phyloP scores from a whole-genome alignment of 2,113 vertebrate genomes.

The Engraulis encrasicolus region DNA sequence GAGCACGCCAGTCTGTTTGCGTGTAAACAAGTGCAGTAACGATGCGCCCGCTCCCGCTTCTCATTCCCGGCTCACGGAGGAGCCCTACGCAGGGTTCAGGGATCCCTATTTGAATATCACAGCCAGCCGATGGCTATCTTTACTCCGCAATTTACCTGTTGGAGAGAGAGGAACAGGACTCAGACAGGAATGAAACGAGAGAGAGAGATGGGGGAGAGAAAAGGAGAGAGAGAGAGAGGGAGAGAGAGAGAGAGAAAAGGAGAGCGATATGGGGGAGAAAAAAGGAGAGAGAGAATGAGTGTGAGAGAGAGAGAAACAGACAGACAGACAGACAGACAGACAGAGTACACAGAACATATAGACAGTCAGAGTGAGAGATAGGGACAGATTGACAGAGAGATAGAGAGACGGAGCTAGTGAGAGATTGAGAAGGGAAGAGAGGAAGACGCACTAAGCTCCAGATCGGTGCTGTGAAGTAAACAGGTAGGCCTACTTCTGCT shows the following conservation, averaged over 20 bases:
- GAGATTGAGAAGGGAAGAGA: not conserved
- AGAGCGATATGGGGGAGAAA: too few species aligned
- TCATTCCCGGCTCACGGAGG: not conserved
- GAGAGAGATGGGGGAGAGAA: not conserved
- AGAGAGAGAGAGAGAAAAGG: not conserved
- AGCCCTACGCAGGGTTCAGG: not conserved
- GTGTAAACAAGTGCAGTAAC: slow-evolving; percentile 10
- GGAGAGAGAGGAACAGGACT: not conserved
- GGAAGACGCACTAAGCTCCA: not conserved
- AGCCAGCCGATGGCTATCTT: slow-evolving; percentile 1
- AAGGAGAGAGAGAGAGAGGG: not conserved
- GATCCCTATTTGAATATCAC: slow-evolving; percentile 21
- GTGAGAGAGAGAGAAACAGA: too few species aligned
- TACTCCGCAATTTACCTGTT: slow-evolving; percentile 2
- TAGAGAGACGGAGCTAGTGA: not conserved
- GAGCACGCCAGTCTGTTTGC: not conserved
- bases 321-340: not conserved
- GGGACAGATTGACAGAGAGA: too few species aligned
- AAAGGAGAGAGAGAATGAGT: too few species aligned
- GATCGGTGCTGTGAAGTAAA: slow-evolving; percentile 9
- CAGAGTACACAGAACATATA: too few species aligned
- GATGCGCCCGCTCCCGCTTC: not conserved
- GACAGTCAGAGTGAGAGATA: too few species aligned
- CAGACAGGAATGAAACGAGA: not conserved
- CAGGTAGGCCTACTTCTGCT: not conserved